phyloP scores from a whole-genome alignment of 2,888 invertebrate species.

The Acanthosepion pharaonis region DNA sequence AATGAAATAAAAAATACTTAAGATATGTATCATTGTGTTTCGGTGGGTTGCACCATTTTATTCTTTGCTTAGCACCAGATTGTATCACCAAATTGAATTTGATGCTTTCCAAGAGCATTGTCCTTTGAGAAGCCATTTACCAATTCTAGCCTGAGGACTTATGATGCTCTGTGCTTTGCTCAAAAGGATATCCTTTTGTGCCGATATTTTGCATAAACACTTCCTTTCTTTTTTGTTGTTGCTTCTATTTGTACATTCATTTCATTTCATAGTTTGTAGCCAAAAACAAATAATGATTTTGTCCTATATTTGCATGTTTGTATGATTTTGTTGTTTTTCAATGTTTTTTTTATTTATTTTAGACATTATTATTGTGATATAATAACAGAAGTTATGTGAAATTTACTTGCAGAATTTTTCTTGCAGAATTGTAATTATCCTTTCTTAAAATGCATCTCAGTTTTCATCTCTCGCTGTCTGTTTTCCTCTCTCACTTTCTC shows the following conservation, averaged over 20 bases:
- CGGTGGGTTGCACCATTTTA: neutral
- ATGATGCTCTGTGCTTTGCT: neutral
- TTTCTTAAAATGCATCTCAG: neutral
- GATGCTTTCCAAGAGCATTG: slow-evolving; percentile 8
- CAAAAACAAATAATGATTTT: neutral
- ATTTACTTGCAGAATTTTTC: too few relatives aligned
- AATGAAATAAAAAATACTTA: too few relatives aligned
- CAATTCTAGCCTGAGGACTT: slow-evolving; percentile 33
- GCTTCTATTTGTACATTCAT: neutral
- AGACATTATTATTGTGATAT: neutral
- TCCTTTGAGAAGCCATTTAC: slow-evolving; percentile 9
- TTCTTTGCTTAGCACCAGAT: neutral
- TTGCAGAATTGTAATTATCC: too few relatives aligned
- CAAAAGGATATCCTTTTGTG: slow-evolving; percentile 10
- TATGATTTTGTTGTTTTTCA: neutral
- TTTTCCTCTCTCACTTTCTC: too few relatives aligned
- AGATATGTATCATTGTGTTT: too few relatives aligned
- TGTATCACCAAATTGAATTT: neutral
- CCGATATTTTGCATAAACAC: neutral
- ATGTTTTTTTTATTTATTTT: neutral
- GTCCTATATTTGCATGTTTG: neutral
- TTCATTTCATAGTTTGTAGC: neutral
- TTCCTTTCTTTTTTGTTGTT: neutral
- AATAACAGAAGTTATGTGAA: neutral
- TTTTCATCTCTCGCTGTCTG: neutral